Conservation (phyloP, 2,888 invertebrate species). For the Phyllotreta striolata region DNA sequence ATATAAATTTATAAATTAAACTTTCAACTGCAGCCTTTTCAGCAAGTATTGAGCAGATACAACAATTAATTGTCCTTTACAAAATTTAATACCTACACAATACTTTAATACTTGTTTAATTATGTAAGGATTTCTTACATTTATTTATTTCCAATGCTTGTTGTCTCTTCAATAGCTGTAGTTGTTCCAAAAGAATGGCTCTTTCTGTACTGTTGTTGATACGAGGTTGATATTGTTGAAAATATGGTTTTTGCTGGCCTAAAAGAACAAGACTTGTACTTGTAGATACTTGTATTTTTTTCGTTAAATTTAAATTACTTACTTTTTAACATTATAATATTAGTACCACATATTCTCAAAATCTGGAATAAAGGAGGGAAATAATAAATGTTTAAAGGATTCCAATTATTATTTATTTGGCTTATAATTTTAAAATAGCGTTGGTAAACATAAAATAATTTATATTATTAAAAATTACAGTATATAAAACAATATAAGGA, state of each 20-base stretch:
- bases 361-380: conserved; percentile 43
- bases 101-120: background rate
- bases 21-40: too few species aligned
- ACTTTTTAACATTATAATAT: background rate
- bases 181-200: conserved; percentile 19
- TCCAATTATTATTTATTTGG: conserved; percentile 39
- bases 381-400: conserved; percentile 31
- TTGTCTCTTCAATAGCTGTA: conserved; percentile 9
- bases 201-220: background rate
- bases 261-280: conserved; percentile 4
- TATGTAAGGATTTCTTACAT: conserved; percentile 12
- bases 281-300: background rate
- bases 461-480: conserved; percentile 31
- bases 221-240: background rate
- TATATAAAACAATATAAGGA: conserved; percentile 20
- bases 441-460: conserved; percentile 36
- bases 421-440: conserved; percentile 41
- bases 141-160: conserved; percentile 8
- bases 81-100: background rate
- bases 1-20: too few species aligned
- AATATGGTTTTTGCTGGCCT: background rate
- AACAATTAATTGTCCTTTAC: background rate
- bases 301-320: background rate
- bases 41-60: too few species aligned
- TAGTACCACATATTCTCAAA: conserved; percentile 31